Percentiles rank a stretch among this genome's conserved stretches.
phyloP scores from a whole-genome alignment of 2,797 vertebrate species.

The Octomys mimax region DNA sequence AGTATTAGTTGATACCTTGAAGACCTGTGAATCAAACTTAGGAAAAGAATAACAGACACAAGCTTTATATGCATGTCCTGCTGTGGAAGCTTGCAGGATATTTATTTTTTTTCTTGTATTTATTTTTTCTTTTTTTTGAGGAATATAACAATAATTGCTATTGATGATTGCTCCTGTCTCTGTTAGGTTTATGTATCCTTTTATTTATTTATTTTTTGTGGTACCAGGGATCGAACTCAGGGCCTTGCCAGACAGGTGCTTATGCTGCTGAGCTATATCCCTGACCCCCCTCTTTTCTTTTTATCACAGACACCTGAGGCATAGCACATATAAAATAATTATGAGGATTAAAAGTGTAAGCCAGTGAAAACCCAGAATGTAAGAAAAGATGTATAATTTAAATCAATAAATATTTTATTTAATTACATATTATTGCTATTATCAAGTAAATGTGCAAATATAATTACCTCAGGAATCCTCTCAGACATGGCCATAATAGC shows the following conservation, averaged over 20 bases:
- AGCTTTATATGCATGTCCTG: background rate
- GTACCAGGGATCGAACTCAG: too few species aligned
- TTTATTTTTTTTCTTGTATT: too few species aligned
- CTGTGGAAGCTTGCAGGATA: background rate
- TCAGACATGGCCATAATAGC: background rate
- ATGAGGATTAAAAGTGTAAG: background rate
- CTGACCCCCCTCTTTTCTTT: background rate
- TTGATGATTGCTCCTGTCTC: background rate
- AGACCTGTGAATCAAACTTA: background rate
- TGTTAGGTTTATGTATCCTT: background rate
- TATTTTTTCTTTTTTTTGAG: background rate
- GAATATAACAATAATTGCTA: background rate
- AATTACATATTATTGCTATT: background rate
- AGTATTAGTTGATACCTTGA: background rate
- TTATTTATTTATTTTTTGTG: background rate
- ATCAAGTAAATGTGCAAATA: background rate
- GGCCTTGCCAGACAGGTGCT: too few species aligned
- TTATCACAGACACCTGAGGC: background rate
- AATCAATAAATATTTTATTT: background rate
- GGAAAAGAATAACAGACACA: background rate
- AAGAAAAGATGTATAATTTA: background rate
- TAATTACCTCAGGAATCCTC: background rate
- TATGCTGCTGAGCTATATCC: too few species aligned
- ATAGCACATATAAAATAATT: background rate
- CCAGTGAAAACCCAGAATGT: background rate